A percentile compares a stretch with the other conserved stretches of the same genome.
Conservation (phyloP, 2,888 invertebrate species). For the Yponomeuta cagnagella region DNA sequence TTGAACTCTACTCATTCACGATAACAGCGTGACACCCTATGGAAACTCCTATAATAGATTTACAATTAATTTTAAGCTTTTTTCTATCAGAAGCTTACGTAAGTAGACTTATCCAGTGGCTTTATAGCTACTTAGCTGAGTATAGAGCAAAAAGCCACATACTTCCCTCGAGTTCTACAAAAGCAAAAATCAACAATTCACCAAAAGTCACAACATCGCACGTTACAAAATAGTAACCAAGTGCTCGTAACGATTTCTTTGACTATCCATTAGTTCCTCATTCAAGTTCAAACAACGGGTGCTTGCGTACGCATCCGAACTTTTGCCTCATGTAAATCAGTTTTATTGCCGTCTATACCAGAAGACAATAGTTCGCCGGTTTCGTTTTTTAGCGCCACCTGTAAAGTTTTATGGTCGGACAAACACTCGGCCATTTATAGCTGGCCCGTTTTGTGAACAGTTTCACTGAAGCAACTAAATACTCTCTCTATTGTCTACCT, state of each 20-base stretch:
- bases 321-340: slow-evolving; percentile 24
- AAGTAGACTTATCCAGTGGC: too few species aligned
- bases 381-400: slow-evolving; percentile 24
- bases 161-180: slow-evolving; percentile 47
- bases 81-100: too few species aligned
- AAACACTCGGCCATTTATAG: slow-evolving; percentile 22
- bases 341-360: slow-evolving; percentile 22
- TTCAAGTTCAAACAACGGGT: slow-evolving; percentile 16
- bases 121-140: too few species aligned
- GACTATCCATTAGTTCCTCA: slow-evolving; percentile 33
- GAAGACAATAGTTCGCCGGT: slow-evolving; percentile 23
- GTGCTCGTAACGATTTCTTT: slow-evolving; percentile 65
- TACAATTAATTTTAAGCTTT: too few species aligned
- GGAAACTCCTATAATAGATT: too few species aligned
- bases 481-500: not conserved
- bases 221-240: slow-evolving; percentile 70
- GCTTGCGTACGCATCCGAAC: slow-evolving; percentile 12
- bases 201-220: slow-evolving; percentile 68
- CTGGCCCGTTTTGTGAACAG: slow-evolving; percentile 1
- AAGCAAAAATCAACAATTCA: slow-evolving; percentile 55
- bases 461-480: not conserved
- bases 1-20: not conserved
- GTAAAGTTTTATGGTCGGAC: slow-evolving; percentile 24
- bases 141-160: not conserved
- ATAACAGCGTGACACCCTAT: not conserved